phyloP scores from a whole-genome alignment of 2,888 invertebrate species.

The Panopea generosa region DNA sequence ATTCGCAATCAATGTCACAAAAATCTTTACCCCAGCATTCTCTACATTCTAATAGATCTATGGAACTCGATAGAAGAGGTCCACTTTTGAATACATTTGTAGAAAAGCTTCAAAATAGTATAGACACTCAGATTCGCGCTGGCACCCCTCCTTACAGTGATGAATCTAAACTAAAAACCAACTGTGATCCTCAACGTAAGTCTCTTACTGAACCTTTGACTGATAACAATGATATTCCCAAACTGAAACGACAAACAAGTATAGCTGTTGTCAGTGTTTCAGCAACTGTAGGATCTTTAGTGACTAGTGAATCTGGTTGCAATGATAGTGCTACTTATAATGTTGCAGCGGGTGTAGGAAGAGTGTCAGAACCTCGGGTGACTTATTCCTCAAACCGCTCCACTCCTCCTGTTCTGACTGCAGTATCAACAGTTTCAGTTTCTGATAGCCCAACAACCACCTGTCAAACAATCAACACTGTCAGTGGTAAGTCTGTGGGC shows the following conservation, averaged over 20 bases:
- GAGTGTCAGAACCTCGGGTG: conserved; percentile 10
- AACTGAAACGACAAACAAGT: conserved; percentile 48
- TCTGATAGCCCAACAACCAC: no score
- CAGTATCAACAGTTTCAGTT: conserved; percentile 34
- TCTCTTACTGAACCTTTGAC: not conserved
- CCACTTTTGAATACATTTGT: not conserved
- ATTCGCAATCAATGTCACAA: not conserved
- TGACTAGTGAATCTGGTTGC: not conserved
- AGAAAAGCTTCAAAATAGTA: conserved; percentile 9
- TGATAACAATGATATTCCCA: conserved; percentile 53
- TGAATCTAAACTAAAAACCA: conserved; percentile 6
- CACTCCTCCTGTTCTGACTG: conserved; percentile 49
- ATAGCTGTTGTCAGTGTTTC: not conserved
- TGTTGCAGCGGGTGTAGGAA: not conserved
- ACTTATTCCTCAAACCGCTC: conserved; percentile 26
- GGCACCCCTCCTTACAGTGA: not conserved
- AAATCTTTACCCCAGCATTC: conserved; percentile 2
- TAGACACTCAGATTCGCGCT: not conserved
- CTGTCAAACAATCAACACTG: no score
- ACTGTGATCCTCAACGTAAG: conserved; percentile 19
- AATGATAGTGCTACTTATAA: not conserved
- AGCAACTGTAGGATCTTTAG: not conserved
- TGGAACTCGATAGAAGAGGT: not conserved
- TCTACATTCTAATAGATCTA: not conserved
- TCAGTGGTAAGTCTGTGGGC: no score